Evolutionary conservation across 2,797 vertebrate genomes (phyloP), one percentile per base, ranked within the genome.

Genomic region (Sciurus carolinensis): DNA sequence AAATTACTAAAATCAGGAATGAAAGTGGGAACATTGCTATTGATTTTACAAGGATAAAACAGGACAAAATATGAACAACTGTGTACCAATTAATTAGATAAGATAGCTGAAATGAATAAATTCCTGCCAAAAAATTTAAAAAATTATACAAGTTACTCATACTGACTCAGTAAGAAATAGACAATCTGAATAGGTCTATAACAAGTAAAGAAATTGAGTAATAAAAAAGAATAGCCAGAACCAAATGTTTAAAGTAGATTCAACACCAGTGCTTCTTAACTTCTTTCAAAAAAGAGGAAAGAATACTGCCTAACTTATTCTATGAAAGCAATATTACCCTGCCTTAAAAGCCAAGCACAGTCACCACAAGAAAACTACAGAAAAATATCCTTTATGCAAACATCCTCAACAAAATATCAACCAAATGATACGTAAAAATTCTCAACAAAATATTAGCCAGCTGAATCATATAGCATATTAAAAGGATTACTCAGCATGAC

Each of bases 1-100:
- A 84, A 83, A 84, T 95, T 57, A 44, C 67, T 89, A 59, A 81
- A 92, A 81, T 64, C 13, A 82, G 44, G 14, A 81, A 50, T 86
- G 39, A 81, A 81, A 75, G 12, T 15, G 42, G 13, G 24, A 52
- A 77, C n/a, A 62, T 33, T 84, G 20, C 47, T 75, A 76, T 73
- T 85, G 79, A 52, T 67, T 33, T 76, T 90, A 62, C 7, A 92
- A 39, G 26, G 62, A 26, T 80, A 15, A 52, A 67, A n/a, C 52
- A 73, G 90, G 69, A 86, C 71, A 95, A 90, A 86, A 22, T 44
- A 28, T 59, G 28, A 86, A 87, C 2, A 67, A 89, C 7, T 42
- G 4, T 52, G 80, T 71, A 42, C 67, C 52, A 86, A 80, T 39
- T 84, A 84, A 54, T 89, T 91, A 95, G 47, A 62, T 57, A 88